Base-by-base conservation (phyloP, 2,797 vertebrate species). In the Ctenopoma multispine region DNA sequence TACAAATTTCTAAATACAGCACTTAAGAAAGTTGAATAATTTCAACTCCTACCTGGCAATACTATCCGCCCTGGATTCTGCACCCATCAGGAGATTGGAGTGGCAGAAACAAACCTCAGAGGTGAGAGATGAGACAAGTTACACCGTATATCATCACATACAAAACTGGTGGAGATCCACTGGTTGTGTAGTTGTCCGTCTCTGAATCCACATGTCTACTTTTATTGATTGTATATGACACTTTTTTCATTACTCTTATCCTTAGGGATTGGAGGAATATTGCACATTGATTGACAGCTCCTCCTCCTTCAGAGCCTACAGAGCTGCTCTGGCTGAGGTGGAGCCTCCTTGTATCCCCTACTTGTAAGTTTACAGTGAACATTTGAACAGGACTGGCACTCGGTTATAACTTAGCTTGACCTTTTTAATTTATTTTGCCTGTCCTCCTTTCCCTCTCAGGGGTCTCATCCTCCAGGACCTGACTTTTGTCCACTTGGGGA, bases 101-200 rank as follows among this genome's bases (percentile, higher is more conserved):
- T 99, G 98, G 98, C 98, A 99, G 93, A 99, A 99, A 63, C 98
- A 99, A 91, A 99, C 97, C 21, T 98, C 98, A 10, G 98, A 99
- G 96, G 98, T 98, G 86, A 94, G 93, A 43, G 4, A 14, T 5
- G 46, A 9, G 14, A 23, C 4, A 43, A 18, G n/a, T 11, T n/a
- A 36, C 20, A 3, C 7, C 17, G 3, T 47, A 47, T 20, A n/a
- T 38, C 13, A 7, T 13, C 43, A 5, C 17, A 27, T 49, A 11
- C 21, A 0, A 27, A 43, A 43, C 6, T n/a, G n/a, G n/a, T n/a
- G 0, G 5, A 34, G 40, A 8, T 56, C 4, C 0, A 2, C 14
- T 23, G 21, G 14, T 24, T 13, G 17, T 18, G 10, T 21, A 56
- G 29, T 13, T 9, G 4, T 51, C 3, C 3, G 38, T 44, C 4